These are phyloP conservation scores for Trichoplusia ni DNA, from an alignment of 1,140 invertebrate genomes.

Conservation along the genomic window DNA sequence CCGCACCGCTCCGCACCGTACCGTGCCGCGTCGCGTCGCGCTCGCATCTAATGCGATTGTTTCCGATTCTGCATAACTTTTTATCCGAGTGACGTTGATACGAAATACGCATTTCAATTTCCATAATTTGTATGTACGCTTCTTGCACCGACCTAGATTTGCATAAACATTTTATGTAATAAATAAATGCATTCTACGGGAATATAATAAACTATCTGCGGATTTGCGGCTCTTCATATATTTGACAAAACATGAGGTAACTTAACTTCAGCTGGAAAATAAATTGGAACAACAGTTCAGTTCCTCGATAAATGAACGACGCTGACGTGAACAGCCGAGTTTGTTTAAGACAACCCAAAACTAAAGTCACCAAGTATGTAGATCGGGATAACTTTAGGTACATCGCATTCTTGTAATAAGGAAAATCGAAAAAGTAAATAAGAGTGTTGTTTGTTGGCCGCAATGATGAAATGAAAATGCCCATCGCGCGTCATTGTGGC, in stretches of 20 bases:
- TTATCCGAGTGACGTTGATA: constrained; percentile 11
- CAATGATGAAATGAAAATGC: constrained; percentile 9
- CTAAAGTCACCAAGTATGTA: too few relatives aligned
- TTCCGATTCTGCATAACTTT: constrained; percentile 31
- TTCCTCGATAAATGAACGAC: not conserved
- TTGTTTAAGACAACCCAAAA: too few relatives aligned
- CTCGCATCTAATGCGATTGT: constrained; percentile 38
- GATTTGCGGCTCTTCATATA: not conserved
- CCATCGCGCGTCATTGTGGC: constrained; percentile 21
- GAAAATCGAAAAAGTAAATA: too few relatives aligned
- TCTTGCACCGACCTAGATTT: not conserved
- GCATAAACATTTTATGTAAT: not conserved
- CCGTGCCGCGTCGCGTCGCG: constrained; percentile 2
- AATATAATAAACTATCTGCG: not conserved
- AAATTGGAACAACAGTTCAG: not conserved
- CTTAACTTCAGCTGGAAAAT: not conserved
- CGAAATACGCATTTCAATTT: not conserved
- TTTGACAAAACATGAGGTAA: not conserved
- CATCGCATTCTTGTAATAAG: not conserved
- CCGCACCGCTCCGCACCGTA: not conserved
- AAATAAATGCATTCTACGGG: not conserved
- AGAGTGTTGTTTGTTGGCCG: too few relatives aligned
- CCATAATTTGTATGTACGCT: not conserved
- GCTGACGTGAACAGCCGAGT: not conserved
- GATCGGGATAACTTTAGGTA: too few relatives aligned